A percentile compares a stretch with the other conserved stretches of the same genome.
Evolutionary conservation across 1,140 invertebrate species (phyloP).

Genomic region (Drosophila serrata): DNA sequence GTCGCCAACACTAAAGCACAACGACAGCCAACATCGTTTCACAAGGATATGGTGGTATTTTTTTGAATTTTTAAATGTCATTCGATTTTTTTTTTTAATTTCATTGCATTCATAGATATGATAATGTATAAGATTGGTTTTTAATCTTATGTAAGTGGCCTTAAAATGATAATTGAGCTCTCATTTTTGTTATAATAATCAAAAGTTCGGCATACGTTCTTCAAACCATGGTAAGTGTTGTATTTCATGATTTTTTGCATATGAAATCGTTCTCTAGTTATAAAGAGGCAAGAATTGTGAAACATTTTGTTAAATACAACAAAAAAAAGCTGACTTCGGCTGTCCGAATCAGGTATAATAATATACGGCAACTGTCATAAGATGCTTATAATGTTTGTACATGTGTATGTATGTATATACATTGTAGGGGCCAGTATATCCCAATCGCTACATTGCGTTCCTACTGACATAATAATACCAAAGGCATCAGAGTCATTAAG

Average conservation of each 20-base stretch:
- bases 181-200: slow-evolving; percentile 1
- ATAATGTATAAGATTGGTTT: slow-evolving; percentile 4
- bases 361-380: background rate
- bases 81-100: slow-evolving; percentile 1
- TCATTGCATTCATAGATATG: slow-evolving; percentile 4
- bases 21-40: slow-evolving; percentile 10
- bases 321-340: background rate
- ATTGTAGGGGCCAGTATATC: too few relatives aligned
- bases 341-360: background rate
- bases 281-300: slow-evolving; percentile 11
- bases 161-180: background rate
- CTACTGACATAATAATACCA: too few relatives aligned
- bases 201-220: background rate
- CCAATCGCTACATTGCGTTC: too few relatives aligned
- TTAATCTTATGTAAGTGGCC: slow-evolving; percentile 1
- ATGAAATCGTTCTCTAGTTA: slow-evolving; percentile 1
- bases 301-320: slow-evolving; percentile 2
- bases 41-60: slow-evolving; percentile 8
- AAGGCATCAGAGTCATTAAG: too few relatives aligned
- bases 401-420: too few relatives aligned
- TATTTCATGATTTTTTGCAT: slow-evolving; percentile 31
- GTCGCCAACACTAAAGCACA: slow-evolving; percentile 42
- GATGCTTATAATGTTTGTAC: too few relatives aligned
- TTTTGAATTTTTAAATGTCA: slow-evolving; percentile 5
- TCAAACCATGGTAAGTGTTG: background rate